Percentiles rank a stretch among this genome's conserved stretches.
phyloP scores from a whole-genome alignment of 1,140 invertebrate genomes.

The Drosophila teissieri region DNA sequence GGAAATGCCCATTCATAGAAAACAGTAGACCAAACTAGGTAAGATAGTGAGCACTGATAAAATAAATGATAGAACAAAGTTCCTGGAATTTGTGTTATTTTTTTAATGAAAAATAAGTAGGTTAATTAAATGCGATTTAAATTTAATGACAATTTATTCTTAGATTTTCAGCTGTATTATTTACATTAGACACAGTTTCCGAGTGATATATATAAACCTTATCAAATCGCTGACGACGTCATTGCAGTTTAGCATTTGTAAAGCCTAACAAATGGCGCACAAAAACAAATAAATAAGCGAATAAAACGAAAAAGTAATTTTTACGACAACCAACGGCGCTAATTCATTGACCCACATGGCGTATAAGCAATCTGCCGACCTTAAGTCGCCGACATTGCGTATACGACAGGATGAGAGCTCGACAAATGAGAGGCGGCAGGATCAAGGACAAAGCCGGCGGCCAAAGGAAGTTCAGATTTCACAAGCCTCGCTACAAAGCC shows the following conservation, averaged over 20 bases:
- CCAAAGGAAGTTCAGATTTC: slow-evolving; percentile 49
- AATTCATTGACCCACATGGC: slow-evolving; percentile 61
- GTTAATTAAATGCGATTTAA: neutral
- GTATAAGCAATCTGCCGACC: slow-evolving; percentile 40
- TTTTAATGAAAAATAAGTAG: neutral
- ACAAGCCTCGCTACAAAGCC: slow-evolving; percentile 29
- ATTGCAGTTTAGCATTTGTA: slow-evolving; percentile 34
- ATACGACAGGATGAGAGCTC: slow-evolving; percentile 22
- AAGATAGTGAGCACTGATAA: neutral
- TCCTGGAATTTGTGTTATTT: neutral
- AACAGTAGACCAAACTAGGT: neutral
- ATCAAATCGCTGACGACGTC: slow-evolving; percentile 33
- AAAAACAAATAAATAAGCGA: slow-evolving; percentile 29
- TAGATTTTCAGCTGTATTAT: neutral
- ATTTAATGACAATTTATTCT: too few relatives aligned
- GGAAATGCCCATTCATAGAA: slow-evolving; percentile 1
- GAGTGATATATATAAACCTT: slow-evolving; percentile 30
- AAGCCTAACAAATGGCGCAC: slow-evolving; percentile 36
- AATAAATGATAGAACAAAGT: neutral
- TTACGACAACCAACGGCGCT: slow-evolving; percentile 24
- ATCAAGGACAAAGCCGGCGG: slow-evolving; percentile 44
- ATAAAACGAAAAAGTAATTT: slow-evolving; percentile 12
- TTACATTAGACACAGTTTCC: slow-evolving; percentile 15
- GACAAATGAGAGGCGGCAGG: slow-evolving; percentile 17
- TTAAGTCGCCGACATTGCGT: slow-evolving; percentile 37